Evolutionary conservation across 2,797 vertebrate genomes (phyloP), one percentile per base, ranked within the genome.

Genomic region (Pyrocephalus nanus): DNA sequence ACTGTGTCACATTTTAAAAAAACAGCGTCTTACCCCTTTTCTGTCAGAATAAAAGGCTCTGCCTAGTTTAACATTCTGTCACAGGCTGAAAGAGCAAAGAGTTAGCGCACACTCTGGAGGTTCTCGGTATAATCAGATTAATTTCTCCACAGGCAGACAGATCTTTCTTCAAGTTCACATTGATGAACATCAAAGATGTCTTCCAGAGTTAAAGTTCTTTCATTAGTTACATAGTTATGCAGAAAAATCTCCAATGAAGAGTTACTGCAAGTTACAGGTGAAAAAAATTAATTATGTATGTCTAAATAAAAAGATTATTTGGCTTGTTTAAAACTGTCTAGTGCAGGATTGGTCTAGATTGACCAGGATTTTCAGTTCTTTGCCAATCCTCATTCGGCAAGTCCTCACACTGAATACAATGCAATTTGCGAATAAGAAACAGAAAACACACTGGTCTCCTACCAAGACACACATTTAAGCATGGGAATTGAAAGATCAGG

Each of bases 1-100:
- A 4, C 21, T 71, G 23, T 42, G 30, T 55, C 26, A 45, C 53
- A 34, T 55, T 67, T 55, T 36, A 16, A 3, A 6, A 74, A 81
- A 86, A 69, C 4, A 78, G 29, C 9, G 6, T 40, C 15, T 69
- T 84, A 81, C 1, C 25, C 34, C 12, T 85, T 73, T 87, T 62
- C 58, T 83, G 26, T 62, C 86, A 93, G 75, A 92, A 85, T 66
- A 71, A 88, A 85, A 86, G 50, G 34, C 8, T 76, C 73, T 57
- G 0, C 8, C 19, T 74, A 66, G 64, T 32, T 32, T 38, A 82
- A 27, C 9, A 23, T 38, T 50, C 61, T 80, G 32, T 53, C 2
- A 9, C 15, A 57, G 30, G 38, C 29, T 54, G 70, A 45, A 32
- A 73, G n/a, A 76, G 11, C 50, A 11, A 40, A 36, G 45, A 55